These are phyloP conservation scores for Manis crassicaudata DNA, from an alignment of 2,797 vertebrate species.

Conservation along the genomic window DNA sequence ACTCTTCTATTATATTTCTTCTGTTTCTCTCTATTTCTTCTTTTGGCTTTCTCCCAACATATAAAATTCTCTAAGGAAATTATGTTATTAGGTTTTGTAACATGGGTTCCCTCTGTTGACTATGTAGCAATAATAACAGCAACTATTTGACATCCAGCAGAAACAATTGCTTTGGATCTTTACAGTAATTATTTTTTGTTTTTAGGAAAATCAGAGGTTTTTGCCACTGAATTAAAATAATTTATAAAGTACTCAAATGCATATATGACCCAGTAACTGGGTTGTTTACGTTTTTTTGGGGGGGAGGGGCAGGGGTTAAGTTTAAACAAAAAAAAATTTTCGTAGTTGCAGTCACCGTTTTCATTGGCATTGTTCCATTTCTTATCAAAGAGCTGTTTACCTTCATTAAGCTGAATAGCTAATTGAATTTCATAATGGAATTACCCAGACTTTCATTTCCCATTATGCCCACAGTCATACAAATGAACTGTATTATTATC, in stretches of 20 bases:
- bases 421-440: constrained; percentile 55
- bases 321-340: constrained; percentile 60
- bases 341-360: constrained; percentile 15
- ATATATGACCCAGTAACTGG: neutral
- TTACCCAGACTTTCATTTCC: constrained; percentile 28
- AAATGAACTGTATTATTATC: constrained; percentile 53
- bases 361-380: constrained; percentile 30
- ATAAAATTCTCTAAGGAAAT: neutral
- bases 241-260: constrained; percentile 19
- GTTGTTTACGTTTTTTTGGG: neutral
- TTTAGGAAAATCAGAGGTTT: constrained; percentile 26
- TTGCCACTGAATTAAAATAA: constrained; percentile 31
- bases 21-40: neutral
- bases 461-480: neutral
- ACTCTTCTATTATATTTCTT: neutral
- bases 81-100: constrained; percentile 30
- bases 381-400: constrained; percentile 46
- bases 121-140: constrained; percentile 45
- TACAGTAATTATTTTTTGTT: neutral
- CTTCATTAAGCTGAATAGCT: constrained; percentile 21
- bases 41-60: neutral
- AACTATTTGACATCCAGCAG: neutral
- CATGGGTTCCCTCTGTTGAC: constrained; percentile 71
- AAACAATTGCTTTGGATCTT: constrained; percentile 29
- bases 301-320: neutral